A percentile compares a stretch with the other conserved stretches of the same genome.
phyloP scores from a whole-genome alignment of 2,113 vertebrate genomes.

The Eupsittula cactorum region DNA sequence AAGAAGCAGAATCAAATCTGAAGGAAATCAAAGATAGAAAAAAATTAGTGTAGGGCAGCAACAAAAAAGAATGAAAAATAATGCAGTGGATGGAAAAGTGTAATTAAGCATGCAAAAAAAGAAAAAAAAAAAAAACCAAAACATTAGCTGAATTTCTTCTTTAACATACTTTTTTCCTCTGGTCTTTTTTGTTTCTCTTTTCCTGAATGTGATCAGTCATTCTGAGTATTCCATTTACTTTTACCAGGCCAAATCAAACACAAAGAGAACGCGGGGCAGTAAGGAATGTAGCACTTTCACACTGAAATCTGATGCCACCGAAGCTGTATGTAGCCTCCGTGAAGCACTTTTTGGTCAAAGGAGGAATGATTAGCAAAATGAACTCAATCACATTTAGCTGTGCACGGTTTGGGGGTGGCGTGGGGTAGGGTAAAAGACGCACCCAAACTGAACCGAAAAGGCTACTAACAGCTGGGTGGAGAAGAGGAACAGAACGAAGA shows the following conservation, averaged over 20 bases:
- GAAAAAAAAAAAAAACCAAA: not conserved
- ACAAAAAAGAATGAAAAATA: not conserved
- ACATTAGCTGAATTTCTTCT: not conserved
- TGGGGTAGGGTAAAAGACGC: not conserved
- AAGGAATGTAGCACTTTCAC: slow-evolving; percentile 37
- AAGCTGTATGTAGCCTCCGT: not conserved
- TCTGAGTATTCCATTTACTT: not conserved
- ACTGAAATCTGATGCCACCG: slow-evolving; percentile 12
- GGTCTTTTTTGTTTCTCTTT: not conserved
- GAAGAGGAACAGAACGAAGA: not conserved
- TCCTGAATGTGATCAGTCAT: not conserved
- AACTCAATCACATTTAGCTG: not conserved
- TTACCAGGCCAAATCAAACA: not conserved
- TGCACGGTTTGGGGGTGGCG: not conserved
- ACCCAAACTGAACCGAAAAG: not conserved
- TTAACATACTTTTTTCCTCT: not conserved
- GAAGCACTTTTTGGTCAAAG: slow-evolving; percentile 9
- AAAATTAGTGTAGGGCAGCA: not conserved
- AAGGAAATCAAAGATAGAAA: not conserved
- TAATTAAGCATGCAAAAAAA: not conserved
- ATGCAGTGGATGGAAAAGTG: not conserved
- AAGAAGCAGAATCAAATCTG: not conserved
- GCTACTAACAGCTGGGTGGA: not conserved
- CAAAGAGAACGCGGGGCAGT: not conserved
- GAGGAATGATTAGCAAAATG: not conserved